A percentile compares a stretch with the other conserved stretches of the same genome.
phyloP scores from a whole-genome alignment of 2,888 invertebrate species.

The Xylophagus ater region DNA sequence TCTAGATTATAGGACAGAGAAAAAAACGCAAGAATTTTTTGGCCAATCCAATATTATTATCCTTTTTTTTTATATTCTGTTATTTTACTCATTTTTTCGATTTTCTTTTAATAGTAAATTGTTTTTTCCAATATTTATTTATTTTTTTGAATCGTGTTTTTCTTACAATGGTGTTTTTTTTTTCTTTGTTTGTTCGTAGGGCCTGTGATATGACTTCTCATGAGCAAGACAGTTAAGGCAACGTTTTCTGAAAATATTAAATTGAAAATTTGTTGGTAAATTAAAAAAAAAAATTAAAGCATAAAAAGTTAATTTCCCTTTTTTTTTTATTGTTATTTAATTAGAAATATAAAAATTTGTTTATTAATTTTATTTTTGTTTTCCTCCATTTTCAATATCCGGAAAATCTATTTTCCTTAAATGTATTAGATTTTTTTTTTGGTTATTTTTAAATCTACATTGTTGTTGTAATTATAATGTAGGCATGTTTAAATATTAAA shows the following conservation, averaged over 20 bases:
- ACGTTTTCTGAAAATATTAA: conserved; percentile 19
- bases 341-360: not conserved
- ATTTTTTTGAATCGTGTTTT: conserved; percentile 13
- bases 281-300: conserved; percentile 3
- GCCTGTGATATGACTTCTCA: conserved; percentile 20
- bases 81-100: not conserved
- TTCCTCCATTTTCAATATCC: no score
- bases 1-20: no score
- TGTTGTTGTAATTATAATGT: no score
- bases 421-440: no score
- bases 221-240: conserved; percentile 19
- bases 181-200: conserved; percentile 15
- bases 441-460: no score
- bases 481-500: no score
- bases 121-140: conserved; percentile 3
- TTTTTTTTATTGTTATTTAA: conserved; percentile 4
- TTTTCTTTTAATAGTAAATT: conserved; percentile 3
- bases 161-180: conserved; percentile 15
- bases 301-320: not conserved
- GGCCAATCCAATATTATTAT: no score
- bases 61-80: not conserved
- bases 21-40: no score
- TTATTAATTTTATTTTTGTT: conserved; percentile 7
- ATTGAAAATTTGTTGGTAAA: conserved; percentile 20
- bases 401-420: no score